These are phyloP conservation scores for Hypomecis atomaria DNA, from an alignment of 2,888 invertebrate species.

Conservation along the genomic window DNA sequence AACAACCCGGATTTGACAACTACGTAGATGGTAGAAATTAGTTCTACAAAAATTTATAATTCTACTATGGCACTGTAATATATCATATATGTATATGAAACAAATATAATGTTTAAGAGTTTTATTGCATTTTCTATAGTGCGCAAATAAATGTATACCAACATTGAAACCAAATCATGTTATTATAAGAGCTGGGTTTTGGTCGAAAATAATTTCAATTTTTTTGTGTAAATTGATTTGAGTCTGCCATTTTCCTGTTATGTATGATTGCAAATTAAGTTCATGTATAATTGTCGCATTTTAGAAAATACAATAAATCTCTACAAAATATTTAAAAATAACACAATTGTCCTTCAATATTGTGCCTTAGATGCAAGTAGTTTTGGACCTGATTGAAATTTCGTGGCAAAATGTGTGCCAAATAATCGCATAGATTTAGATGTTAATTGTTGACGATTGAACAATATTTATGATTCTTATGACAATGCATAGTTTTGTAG, in stretches of 20 bases:
- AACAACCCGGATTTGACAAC: constrained; percentile 15
- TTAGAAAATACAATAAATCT: neutral
- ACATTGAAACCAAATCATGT: no score
- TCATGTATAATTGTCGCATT: no score
- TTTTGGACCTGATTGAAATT: constrained; percentile 51
- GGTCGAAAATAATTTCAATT: no score
- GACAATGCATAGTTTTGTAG: constrained; percentile 51
- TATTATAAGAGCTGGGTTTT: no score
- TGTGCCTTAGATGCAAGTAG: constrained; percentile 76
- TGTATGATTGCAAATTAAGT: no score
- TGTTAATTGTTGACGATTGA: constrained; percentile 49
- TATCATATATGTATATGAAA: neutral
- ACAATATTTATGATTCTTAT: constrained; percentile 48
- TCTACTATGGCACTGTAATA: constrained; percentile 17
- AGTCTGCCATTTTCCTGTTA: no score
- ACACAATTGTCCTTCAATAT: constrained; percentile 56
- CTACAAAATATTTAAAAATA: constrained; percentile 7
- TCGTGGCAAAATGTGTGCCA: constrained; percentile 70
- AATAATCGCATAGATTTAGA: constrained; percentile 49
- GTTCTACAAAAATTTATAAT: constrained; percentile 27
- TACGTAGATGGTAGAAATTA: constrained; percentile 11
- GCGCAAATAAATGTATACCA: neutral
- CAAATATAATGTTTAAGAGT: neutral
- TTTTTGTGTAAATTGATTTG: no score
- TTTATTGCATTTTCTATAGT: neutral